Conservation (phyloP, 2,113 vertebrate genomes). For the Chaenocephalus aceratus region DNA sequence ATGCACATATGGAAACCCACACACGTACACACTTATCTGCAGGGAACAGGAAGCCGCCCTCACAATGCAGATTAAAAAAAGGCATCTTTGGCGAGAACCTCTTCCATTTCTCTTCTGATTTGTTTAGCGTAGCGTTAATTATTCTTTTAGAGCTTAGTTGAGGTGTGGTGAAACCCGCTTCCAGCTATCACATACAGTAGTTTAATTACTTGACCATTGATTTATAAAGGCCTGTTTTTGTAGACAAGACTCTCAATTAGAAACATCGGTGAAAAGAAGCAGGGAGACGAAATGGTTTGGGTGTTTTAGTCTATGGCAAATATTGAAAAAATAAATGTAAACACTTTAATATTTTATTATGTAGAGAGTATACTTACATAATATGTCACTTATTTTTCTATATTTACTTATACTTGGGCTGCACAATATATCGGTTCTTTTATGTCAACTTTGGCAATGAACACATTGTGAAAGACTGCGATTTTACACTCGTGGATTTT, state of each 20-base stretch:
- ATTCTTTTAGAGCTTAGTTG: constrained; percentile 27
- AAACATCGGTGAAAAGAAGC: not conserved
- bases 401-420: not conserved
- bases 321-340: not conserved
- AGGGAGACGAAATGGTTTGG: not conserved
- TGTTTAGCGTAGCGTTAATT: constrained; percentile 25
- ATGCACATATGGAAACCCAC: constrained; percentile 47
- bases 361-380: too few relatives aligned
- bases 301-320: not conserved
- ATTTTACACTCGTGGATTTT: too few relatives aligned
- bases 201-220: constrained; percentile 40
- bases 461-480: too few relatives aligned
- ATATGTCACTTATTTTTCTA: not conserved
- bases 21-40: constrained; percentile 37
- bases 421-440: too few relatives aligned
- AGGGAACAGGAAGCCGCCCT: constrained; percentile 27
- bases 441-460: too few relatives aligned
- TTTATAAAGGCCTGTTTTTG: constrained; percentile 25
- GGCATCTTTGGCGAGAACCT: not conserved
- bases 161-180: constrained; percentile 18
- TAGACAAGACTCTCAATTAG: constrained; percentile 16
- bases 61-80: constrained; percentile 22
- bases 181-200: not conserved
- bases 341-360: not conserved
- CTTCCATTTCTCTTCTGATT: constrained; percentile 13